Base-by-base conservation (phyloP, 1,140 invertebrate genomes). In the Druon quercuslanigerum region DNA sequence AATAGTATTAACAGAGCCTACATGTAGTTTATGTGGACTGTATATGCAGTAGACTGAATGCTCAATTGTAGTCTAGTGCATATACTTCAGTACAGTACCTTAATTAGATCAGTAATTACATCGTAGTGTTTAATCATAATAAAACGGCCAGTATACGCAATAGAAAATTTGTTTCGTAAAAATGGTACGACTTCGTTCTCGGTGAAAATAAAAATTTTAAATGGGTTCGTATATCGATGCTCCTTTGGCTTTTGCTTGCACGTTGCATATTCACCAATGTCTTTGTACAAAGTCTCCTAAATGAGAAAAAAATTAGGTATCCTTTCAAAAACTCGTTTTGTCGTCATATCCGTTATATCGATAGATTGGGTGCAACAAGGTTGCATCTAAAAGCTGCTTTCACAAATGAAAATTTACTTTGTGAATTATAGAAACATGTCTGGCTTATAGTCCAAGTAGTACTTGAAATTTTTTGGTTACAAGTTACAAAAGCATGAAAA, bases 1-100 rank as follows among this genome's bases (percentile, higher is more conserved):
- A 89, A 82, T 66, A 66, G 16, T 89, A 84, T 86, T 86, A 86
- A 87, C 86, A 90, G 84, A 88, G 82, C 81, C 84, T 89, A 86
- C 81, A 79, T 84, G 81, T 85, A 84, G 80, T 71, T 81, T 84
- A 87, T 82, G 78, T 82, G 78, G 75, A 83, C 33, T 46, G 72
- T 78, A 78, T 78, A 74, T 78, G 72, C 56, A 74, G 74, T 72
- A 74, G 76, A 78, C 72, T 77, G 71, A 73, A 46, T 50, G 25
- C 52, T 73, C 72, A 57, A 74, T 73, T 73, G 11, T 9, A 77
- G 76, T 77, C 76, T 77, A 77, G 66, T 77, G 76, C 76, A 73
- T 73, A 77, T 77, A 77, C 57, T 52, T 73, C 51, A 33, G 19
- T 73, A 70, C 50, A 51, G 50, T 74, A 75, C 71, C 72, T 74